Conservation (phyloP, 2,888 invertebrate species). For the Amiota minor region DNA sequence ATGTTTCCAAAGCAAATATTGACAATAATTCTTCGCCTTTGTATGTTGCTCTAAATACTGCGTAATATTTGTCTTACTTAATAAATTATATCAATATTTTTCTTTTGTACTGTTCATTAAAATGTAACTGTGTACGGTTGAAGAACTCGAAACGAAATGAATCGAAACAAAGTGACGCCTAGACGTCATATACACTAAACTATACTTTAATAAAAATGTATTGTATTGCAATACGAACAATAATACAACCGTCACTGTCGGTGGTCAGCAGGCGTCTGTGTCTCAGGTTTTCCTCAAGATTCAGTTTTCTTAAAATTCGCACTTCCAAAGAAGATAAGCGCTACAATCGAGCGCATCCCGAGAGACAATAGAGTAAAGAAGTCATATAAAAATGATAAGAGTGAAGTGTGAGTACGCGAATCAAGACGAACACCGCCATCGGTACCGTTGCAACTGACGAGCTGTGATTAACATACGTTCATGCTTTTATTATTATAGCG, state of each 20-base stretch:
- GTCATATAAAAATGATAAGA: neutral
- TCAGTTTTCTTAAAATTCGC: neutral
- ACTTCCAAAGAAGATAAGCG: slow-evolving; percentile 5
- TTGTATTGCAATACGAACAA: neutral
- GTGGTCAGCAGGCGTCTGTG: neutral
- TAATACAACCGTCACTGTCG: neutral
- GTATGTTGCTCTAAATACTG: too few species aligned
- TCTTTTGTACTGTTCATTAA: too few species aligned
- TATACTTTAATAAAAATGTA: too few species aligned
- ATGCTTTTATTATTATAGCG: neutral
- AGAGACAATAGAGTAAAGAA: slow-evolving; percentile 6
- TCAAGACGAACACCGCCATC: neutral
- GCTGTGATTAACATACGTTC: neutral
- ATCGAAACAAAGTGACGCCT: too few species aligned
- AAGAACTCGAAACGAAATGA: too few species aligned
- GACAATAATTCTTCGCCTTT: too few species aligned
- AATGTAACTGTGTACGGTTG: too few species aligned
- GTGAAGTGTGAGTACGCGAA: neutral
- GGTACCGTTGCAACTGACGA: neutral
- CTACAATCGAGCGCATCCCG: neutral
- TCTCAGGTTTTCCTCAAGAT: neutral
- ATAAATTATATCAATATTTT: too few species aligned
- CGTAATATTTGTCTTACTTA: too few species aligned
- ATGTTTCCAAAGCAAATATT: too few species aligned
- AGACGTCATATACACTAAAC: too few species aligned